Evolutionary conservation across 2,888 invertebrate species (phyloP).

Genomic region (Ashinkailepas kermadecensis): DNA sequence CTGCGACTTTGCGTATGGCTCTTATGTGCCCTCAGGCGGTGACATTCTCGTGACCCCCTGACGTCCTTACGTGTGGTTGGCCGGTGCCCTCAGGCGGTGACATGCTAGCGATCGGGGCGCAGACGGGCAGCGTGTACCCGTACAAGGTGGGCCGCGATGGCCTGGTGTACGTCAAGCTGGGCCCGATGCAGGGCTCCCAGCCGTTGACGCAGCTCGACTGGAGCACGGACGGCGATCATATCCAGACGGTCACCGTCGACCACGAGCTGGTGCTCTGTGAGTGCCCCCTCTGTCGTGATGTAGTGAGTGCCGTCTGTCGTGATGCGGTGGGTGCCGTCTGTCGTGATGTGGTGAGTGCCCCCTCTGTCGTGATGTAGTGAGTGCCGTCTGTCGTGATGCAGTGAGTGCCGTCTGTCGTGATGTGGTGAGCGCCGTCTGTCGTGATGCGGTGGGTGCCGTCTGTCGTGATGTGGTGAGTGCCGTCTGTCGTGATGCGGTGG

Average conservation of each 20-base stretch:
- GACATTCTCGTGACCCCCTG: too few species aligned
- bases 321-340: background rate
- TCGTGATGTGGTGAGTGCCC: background rate
- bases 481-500: too few species aligned
- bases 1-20: too few species aligned
- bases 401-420: too few species aligned
- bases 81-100: constrained; percentile 61
- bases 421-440: too few species aligned
- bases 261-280: constrained; percentile 81
- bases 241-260: constrained; percentile 83
- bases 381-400: too few species aligned
- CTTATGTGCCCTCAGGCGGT: too few species aligned
- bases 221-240: constrained; percentile 78
- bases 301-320: background rate
- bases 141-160: constrained; percentile 82
- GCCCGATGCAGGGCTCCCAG: constrained; percentile 77
- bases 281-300: constrained; percentile 40
- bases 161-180: constrained; percentile 80
- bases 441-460: too few species aligned
- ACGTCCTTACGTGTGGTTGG: background rate
- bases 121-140: constrained; percentile 75
- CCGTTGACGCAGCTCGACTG: constrained; percentile 80
- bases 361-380: background rate
- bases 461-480: too few species aligned
- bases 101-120: constrained; percentile 78